These are phyloP conservation scores for Caracal caracal DNA, from an alignment of 2,113 vertebrate species.

Conservation along the genomic window DNA sequence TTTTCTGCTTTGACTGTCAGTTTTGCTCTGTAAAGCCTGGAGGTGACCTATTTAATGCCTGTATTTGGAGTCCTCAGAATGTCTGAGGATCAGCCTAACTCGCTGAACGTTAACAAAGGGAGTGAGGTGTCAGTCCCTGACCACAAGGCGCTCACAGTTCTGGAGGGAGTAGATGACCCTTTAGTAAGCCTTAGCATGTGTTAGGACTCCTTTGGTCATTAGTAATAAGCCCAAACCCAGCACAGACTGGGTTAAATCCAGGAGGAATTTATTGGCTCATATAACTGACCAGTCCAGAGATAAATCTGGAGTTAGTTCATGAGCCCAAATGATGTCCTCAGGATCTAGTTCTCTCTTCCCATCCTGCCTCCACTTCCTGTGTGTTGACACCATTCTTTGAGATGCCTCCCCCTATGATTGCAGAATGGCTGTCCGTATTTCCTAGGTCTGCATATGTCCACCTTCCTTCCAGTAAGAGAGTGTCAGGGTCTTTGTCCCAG, in stretches of 20 bases:
- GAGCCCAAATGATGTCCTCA: conserved; percentile 52
- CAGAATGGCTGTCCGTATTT: neutral
- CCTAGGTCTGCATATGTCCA: neutral
- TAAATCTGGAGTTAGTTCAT: conserved; percentile 45
- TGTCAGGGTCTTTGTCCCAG: neutral
- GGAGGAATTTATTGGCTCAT: conserved; percentile 54
- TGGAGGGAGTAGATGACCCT: neutral
- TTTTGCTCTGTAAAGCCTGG: conserved; percentile 40
- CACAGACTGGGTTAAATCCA: neutral
- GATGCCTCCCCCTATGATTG: neutral
- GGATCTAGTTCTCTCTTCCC: conserved; percentile 60
- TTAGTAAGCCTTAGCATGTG: neutral
- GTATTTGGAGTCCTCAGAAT: neutral
- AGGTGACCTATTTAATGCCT: conserved; percentile 48
- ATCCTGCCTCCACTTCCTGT: conserved; percentile 51
- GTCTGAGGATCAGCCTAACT: neutral
- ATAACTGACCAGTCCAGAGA: conserved; percentile 31
- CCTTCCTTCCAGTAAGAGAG: neutral
- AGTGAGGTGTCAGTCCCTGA: neutral
- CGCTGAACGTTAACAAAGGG: neutral
- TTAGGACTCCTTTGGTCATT: neutral
- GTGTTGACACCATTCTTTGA: neutral
- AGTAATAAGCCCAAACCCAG: neutral
- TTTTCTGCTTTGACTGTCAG: conserved; percentile 7
- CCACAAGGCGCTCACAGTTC: neutral